phyloP scores from a whole-genome alignment of 2,113 vertebrate species.

The Cercopithecus mona region DNA sequence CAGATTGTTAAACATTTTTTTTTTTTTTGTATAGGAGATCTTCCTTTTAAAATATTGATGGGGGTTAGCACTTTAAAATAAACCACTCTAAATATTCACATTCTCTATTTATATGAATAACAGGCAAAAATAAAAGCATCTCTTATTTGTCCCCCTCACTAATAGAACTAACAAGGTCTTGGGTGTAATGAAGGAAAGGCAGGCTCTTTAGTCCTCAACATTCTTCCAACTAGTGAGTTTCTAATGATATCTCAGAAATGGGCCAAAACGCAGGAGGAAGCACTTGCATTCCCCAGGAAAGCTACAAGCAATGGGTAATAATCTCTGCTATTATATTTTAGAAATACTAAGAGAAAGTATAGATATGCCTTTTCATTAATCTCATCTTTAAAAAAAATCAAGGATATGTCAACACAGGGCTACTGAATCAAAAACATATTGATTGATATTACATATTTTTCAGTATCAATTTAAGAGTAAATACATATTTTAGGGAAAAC shows the following conservation, averaged over 20 bases:
- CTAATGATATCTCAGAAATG: background rate
- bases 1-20: background rate
- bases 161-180: background rate
- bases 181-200: background rate
- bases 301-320: background rate
- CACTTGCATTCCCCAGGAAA: background rate
- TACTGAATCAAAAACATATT: background rate
- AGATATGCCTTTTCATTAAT: background rate
- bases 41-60: conserved; percentile 44
- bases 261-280: background rate
- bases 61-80: conserved; percentile 3
- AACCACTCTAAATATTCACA: conserved; percentile 41
- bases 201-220: background rate
- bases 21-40: background rate
- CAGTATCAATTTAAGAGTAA: background rate
- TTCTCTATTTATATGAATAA: background rate
- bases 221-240: background rate
- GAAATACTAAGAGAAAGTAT: background rate
- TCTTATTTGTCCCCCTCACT: background rate
- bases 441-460: background rate
- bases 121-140: background rate
- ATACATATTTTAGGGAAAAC: background rate
- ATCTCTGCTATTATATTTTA: background rate
- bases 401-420: background rate
- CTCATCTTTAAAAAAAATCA: background rate